Conservation (phyloP, 2,888 invertebrate genomes). For the Pocota personata region DNA sequence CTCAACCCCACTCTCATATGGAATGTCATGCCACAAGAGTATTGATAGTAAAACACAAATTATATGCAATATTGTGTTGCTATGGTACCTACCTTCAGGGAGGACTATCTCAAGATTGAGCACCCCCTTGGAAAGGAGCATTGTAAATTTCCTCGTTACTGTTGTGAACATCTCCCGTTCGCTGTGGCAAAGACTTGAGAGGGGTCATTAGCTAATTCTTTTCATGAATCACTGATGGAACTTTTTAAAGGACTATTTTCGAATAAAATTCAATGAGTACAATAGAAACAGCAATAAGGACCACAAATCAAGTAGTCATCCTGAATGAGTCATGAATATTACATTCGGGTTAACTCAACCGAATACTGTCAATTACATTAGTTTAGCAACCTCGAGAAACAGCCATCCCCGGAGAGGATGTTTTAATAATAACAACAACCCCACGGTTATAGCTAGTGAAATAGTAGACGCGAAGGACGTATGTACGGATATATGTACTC, state of each 20-base stretch:
- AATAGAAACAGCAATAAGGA: neutral
- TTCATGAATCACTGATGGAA: neutral
- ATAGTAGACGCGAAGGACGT: neutral
- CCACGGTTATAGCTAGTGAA: neutral
- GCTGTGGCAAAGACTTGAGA: too few relatives aligned
- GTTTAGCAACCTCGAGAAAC: constrained; percentile 25
- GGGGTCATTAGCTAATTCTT: too few relatives aligned
- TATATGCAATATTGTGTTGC: neutral
- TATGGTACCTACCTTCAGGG: too few relatives aligned
- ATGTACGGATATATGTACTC: too few relatives aligned
- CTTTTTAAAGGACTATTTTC: neutral
- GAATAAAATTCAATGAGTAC: neutral
- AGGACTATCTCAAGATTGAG: too few relatives aligned
- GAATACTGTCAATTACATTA: constrained; percentile 45
- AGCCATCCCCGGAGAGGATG: constrained; percentile 4
- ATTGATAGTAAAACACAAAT: neutral
- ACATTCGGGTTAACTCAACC: constrained; percentile 34
- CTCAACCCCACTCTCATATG: neutral
- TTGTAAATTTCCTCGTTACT: too few relatives aligned
- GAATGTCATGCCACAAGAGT: neutral
- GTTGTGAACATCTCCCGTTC: too few relatives aligned
- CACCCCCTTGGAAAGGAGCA: too few relatives aligned
- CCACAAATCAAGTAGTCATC: constrained; percentile 37
- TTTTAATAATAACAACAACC: neutral
- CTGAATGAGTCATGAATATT: constrained; percentile 59